Evolutionary conservation across 2,113 vertebrate genomes (phyloP), one percentile per base, ranked within the genome.

Genomic region (human (Homo sapiens)): DNA sequence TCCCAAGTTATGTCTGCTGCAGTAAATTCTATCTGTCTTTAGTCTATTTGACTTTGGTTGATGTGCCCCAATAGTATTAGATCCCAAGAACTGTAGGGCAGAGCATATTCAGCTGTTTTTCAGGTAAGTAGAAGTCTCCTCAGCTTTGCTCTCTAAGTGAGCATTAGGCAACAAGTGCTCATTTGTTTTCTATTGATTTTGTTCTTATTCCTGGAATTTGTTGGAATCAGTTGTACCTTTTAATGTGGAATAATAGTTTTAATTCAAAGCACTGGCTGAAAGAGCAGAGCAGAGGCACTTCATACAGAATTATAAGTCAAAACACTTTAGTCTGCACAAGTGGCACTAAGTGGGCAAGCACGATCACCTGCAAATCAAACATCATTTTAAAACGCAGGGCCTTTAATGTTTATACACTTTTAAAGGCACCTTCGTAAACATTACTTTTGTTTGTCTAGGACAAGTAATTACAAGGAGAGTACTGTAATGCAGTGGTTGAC

Each of bases 121-220:
- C 35, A 84, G 84, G 27, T 61, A 81, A 87, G 55, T 75, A 78
- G 76, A 50, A 86, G 3, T 52, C 22, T 68, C 45, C 59, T 73
- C 10, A 50, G 89, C 32, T 78, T 92, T 79, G 70, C 25, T 94
- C 35, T 89, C 68, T 79, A n/a, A 40, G 43, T 23, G 5, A 81
- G 57, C 57, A 38, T 45, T 12, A 52, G 88, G 84, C 52, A 92
- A 91, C 30, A 40, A 1, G 40, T 52, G 45, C 50, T 96, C 76
- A 79, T 81, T 90, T 96, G n/a, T 73, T 97, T 95, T 95, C 80
- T 89, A 97, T 20, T 90, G 93, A 93, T 96, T 93, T 93, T 95
- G 70, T 72, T 92, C 35, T 85, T 59, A 88, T 43, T 93, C 38
- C 32, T 82, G 43, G 35, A 90, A 68, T 92, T 81, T 59, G 38